Base-by-base conservation (phyloP, 2,888 invertebrate species). In the Epicampocera succincta region DNA sequence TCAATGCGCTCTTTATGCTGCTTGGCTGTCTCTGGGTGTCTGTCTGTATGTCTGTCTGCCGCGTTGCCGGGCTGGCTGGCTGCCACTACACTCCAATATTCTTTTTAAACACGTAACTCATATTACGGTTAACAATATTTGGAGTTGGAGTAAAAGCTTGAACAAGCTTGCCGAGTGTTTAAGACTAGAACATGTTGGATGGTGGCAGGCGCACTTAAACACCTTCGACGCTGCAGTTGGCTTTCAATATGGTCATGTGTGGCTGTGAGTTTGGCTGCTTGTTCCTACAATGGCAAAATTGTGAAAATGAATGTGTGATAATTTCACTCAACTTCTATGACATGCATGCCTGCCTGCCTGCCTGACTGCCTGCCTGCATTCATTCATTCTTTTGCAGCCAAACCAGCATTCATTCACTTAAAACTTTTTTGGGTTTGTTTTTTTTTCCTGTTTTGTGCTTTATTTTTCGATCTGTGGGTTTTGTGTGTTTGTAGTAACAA, bases 231-330 rank as follows among this genome's bases (percentile, higher is more conserved):
- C 19, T 66, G 72, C 29, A 74, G 33, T n/a, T 42, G 19, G 54
- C 54, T 21, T 13, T n/a, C 19, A 38, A 44, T n/a, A 65, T 46
- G 38, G 60, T 60, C 29, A 19, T 71, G 29, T 17, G 33, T 50
- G 6, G 9, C 3, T 46, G 12, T 19, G 17, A 15, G 15, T 13
- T 15, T 1, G 61, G 44, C 17, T 48, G 25, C 54, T 15, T 25
- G n/a, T 13, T 76, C 68, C 33, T 58, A 77, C 71, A 84, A 83
- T 80, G 72, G 82, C 77, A 83, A 73, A 75, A 69, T 69, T 84
- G 83, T 85, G 84, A 80, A 84, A 85, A 86, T 85, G 86, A 86
- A 86, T 85, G 85, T 86, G 86, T 85, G 85, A 86, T 86, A 83
- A 86, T 86, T 86, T 84, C 83, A 82, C 83, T 85, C 86, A 83